Conservation (phyloP, 2,113 vertebrate genomes). For the Chamaea fasciata region DNA sequence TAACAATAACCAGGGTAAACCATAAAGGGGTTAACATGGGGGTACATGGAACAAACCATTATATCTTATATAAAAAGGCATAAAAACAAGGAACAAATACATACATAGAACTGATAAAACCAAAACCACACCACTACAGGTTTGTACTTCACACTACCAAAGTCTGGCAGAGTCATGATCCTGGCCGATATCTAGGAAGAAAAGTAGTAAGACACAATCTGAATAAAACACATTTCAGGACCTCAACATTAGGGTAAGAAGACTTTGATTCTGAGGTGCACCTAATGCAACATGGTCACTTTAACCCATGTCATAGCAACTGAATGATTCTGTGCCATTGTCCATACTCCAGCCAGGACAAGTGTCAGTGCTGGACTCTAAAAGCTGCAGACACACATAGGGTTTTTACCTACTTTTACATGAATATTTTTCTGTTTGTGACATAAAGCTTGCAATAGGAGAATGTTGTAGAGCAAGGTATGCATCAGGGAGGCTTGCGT, state of each 20-base stretch:
- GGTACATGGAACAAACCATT: too few relatives aligned
- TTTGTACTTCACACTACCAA: not conserved
- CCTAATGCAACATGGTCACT: not conserved
- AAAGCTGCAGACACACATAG: not conserved
- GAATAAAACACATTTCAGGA: not conserved
- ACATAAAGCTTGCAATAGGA: not conserved
- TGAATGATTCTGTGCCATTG: not conserved
- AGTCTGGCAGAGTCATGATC: not conserved
- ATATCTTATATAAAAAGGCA: too few relatives aligned
- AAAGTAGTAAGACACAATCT: not conserved
- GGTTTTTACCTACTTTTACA: not conserved
- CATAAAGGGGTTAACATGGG: too few relatives aligned
- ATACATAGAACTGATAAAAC: too few relatives aligned
- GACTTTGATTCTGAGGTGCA: not conserved
- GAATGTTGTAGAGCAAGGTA: not conserved
- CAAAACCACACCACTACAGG: too few relatives aligned
- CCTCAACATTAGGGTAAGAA: not conserved
- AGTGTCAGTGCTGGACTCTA: too few relatives aligned
- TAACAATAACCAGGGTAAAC: too few relatives aligned
- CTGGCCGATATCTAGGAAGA: not conserved
- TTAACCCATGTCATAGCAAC: not conserved
- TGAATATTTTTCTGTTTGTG: not conserved
- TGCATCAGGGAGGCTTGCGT: not conserved
- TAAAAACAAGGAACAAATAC: too few relatives aligned
- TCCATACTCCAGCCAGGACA: not conserved